Evolutionary conservation across 2,797 vertebrate genomes (phyloP), one percentile per base, ranked within the genome.

Genomic region (Pangasius djambal): DNA sequence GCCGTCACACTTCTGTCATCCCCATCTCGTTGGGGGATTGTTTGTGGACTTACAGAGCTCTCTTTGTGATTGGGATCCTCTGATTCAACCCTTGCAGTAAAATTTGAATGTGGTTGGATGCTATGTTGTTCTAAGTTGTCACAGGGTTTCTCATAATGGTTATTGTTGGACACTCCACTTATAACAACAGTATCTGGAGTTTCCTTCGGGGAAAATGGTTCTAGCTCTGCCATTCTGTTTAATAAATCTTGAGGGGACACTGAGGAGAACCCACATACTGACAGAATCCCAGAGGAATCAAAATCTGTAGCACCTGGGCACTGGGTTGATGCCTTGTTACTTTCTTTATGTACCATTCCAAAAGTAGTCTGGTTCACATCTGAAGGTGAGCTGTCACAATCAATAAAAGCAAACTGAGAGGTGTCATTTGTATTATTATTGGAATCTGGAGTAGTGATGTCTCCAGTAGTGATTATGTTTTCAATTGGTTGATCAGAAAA

Each of bases 401-500:
- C 96, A 72, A 96, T 96, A 63, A 96, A 96, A 89, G 91, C 86
- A 91, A 96, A 96, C 89, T 96, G 94, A 0, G 92, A 93, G 84
- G 94, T 91, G 82, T 93, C 94, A 84, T 93, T 93, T 70, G 94
- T 90, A 88, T 96, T 96, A 92, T 95, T 95, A 93, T 95, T 96
- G 44, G 94, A 90, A 92, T 96, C 96, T 88, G 91, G 94, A 50
- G 92, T 57, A 20, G 91, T 78, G 4, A 95, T 93, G 16, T 94
- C 69, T 52, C n/a, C 94, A 91, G 95, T 92, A n/a, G 87, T 78
- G 77, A 90, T 89, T 4, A 90, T 78, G 25, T 44, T 87, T 44
- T 86, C 52, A 15, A 44, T 79, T 13, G 86, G 63, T 50, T 88
- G 83, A 72, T 82, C 79, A 18, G 50, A 72, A 50, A 61, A 67